Percentiles rank a stretch among this genome's conserved stretches.
These are phyloP conservation scores for Pseudolaguvia tuberculata DNA, from an alignment of 2,113 vertebrate species.

Conservation along the genomic window DNA sequence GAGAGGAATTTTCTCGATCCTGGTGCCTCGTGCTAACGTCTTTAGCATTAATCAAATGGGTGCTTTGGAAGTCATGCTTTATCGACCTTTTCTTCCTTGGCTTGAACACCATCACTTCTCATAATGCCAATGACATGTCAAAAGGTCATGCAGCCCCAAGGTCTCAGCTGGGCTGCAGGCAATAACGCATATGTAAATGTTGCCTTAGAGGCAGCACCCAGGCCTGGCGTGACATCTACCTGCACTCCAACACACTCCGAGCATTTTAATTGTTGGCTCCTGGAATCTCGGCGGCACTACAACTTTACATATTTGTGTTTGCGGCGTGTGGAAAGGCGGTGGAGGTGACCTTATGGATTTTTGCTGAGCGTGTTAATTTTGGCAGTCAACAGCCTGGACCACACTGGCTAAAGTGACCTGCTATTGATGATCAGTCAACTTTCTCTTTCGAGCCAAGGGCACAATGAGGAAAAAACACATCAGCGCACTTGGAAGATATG, in stretches of 20 bases:
- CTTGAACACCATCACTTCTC: conserved; percentile 55
- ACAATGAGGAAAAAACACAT: conserved; percentile 60
- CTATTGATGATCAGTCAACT: conserved; percentile 72
- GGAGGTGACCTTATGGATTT: conserved; percentile 50
- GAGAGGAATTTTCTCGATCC: conserved; percentile 13
- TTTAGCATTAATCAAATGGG: conserved; percentile 46
- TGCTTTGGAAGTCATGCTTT: conserved; percentile 51
- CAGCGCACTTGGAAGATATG: conserved; percentile 68
- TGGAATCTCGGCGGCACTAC: conserved; percentile 56
- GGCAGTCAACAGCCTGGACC: conserved; percentile 55
- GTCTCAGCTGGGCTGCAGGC: conserved; percentile 51
- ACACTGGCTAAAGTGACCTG: conserved; percentile 67
- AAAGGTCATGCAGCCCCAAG: conserved; percentile 61
- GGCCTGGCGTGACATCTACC: conserved; percentile 57
- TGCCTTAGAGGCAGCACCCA: conserved; percentile 48
- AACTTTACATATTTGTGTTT: conserved; percentile 58
- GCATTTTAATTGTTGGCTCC: conserved; percentile 57
- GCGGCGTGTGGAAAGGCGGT: conserved; percentile 39
- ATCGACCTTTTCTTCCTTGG: conserved; percentile 53
- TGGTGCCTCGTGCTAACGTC: conserved; percentile 7
- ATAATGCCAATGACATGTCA: conserved; percentile 55
- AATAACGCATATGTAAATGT: conserved; percentile 61
- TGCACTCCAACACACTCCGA: conserved; percentile 56
- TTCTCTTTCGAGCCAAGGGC: conserved; percentile 65
- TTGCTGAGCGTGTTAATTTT: conserved; percentile 57